A percentile compares a stretch with the other conserved stretches of the same genome.
phyloP scores from a whole-genome alignment of 2,888 invertebrate species.

The Acanthosepion pharaonis region DNA sequence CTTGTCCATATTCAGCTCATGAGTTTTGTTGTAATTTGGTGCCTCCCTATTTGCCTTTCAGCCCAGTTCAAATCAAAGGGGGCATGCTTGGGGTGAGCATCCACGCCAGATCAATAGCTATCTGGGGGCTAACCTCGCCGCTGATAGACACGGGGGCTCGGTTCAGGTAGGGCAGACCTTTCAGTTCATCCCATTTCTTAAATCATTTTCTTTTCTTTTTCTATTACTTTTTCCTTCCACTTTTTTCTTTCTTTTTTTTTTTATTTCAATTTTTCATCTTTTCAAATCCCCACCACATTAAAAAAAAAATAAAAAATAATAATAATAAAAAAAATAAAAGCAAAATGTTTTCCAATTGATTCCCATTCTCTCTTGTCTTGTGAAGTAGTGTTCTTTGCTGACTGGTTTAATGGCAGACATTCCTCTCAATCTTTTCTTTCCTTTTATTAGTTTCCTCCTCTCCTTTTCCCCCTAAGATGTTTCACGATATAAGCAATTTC shows the following conservation, averaged over 20 bases:
- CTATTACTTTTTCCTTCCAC: slow-evolving; percentile 42
- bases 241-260: neutral
- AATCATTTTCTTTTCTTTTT: slow-evolving; percentile 40
- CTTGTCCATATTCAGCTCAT: slow-evolving; percentile 3
- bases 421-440: neutral
- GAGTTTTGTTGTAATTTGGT: slow-evolving; percentile 42
- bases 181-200: slow-evolving; percentile 47
- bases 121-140: slow-evolving; percentile 79
- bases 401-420: neutral
- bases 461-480: neutral
- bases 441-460: neutral
- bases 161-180: slow-evolving; percentile 83
- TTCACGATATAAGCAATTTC: neutral
- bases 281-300: neutral
- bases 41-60: slow-evolving; percentile 64
- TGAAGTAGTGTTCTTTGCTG: neutral
- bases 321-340: neutral
- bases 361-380: neutral
- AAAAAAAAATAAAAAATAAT: neutral
- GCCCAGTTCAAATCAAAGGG: slow-evolving; percentile 69
- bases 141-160: slow-evolving; percentile 93
- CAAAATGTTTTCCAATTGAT: no score
- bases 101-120: slow-evolving; percentile 67
- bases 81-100: slow-evolving; percentile 71
- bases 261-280: slow-evolving; percentile 37